Percentiles rank a stretch among this genome's conserved stretches.
phyloP scores from a whole-genome alignment of 2,113 vertebrate genomes.

The Salminus brasiliensis region DNA sequence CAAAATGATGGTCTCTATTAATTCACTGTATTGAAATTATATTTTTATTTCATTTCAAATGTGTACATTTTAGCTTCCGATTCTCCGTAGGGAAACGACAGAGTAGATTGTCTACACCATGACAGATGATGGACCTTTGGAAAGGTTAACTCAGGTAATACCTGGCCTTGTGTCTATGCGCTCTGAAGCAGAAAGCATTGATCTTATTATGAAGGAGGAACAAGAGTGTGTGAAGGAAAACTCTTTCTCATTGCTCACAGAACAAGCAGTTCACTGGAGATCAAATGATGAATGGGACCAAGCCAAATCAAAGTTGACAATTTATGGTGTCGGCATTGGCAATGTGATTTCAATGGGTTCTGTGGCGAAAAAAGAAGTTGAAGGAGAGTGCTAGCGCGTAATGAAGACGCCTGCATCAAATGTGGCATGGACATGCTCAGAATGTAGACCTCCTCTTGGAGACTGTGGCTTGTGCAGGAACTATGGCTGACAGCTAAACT shows the following conservation, averaged over 20 bases:
- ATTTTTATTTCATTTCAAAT: not conserved
- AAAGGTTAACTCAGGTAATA: constrained; percentile 51
- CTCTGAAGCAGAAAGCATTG: constrained; percentile 25
- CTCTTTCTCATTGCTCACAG: constrained; percentile 17
- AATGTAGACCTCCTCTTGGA: not conserved
- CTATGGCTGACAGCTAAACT: not conserved
- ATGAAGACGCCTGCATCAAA: constrained; percentile 44
- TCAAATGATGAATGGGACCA: constrained; percentile 40
- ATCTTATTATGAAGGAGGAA: constrained; percentile 36
- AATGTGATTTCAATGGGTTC: not conserved
- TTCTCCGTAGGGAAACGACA: not conserved
- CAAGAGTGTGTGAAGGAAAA: constrained; percentile 29
- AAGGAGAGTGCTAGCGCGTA: constrained; percentile 22
- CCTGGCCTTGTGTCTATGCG: constrained; percentile 48
- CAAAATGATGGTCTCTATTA: no score
- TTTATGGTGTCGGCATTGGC: not conserved
- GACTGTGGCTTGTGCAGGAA: not conserved
- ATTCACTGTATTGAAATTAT: no score
- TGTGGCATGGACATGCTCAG: not conserved
- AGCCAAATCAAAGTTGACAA: constrained; percentile 36
- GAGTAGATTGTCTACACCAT: not conserved
- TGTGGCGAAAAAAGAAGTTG: constrained; percentile 24
- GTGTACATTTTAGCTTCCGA: not conserved
- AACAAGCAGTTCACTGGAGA: constrained; percentile 54
- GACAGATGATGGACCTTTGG: constrained; percentile 36